Base-by-base conservation (phyloP, 2,888 invertebrate species). In the Plemyria rubiginata region DNA sequence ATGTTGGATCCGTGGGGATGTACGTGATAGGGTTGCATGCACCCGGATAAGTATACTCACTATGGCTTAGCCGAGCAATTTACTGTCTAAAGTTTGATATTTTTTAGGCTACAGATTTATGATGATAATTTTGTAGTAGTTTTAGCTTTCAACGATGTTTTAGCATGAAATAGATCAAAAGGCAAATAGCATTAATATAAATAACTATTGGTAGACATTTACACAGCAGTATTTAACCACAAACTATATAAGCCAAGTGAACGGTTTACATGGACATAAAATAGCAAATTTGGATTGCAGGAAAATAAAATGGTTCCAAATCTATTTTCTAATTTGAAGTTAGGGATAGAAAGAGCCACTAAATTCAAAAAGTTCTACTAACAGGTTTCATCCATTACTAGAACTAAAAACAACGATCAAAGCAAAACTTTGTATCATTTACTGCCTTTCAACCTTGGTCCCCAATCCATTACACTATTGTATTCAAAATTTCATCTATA, bases 1-100 rank as follows among this genome's bases (percentile, higher is more conserved):
- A 76, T 75, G 77, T 73, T 70, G 70, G 74, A 79, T 81, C 77
- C 77, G 62, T 64, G 73, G 78, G 80, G 74, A 77, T 76, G 72
- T 69, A 59, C 45, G 70, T 73, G 68, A 65, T 73, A 77, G 77
- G 78, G 74, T 65, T 75, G 71, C 66, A 70, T 65, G 51, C 56
- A 57, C 36, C 51, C 29, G 53, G 56, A 45, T 53, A 40, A 41
- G 60, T 32, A 22, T 52, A 45, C 50, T 54, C 53, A 57, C 60
- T 65, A 43, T 16, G 28, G 41, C 50, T 65, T 54, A 54, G 12
- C 12, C 28, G 43, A 49, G 48, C 16, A 43, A 60, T 50, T 43
- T 49, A 52, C 46, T 29, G 8, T 52, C 13, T 22, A 38, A 58
- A 4, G 15, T 45, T 16, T 57, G 15, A 15, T 45, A 2, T 16